Evolutionary conservation across 2,888 invertebrate genomes (phyloP), one percentile per base, ranked within the genome.

Genomic region (Dicycla oo): DNA sequence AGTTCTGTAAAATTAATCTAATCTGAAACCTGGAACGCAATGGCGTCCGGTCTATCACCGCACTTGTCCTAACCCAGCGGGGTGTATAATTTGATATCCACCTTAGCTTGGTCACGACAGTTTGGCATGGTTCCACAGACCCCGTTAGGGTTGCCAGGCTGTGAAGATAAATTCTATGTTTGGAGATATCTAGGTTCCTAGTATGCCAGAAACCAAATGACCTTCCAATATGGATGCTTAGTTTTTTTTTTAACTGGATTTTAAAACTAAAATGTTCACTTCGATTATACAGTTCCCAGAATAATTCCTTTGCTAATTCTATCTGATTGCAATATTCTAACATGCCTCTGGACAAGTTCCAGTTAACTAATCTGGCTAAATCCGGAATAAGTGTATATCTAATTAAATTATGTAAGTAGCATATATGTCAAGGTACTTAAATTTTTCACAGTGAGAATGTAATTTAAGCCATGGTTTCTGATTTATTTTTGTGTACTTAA

Each of bases 61-160:
- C 56, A 15, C 62, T 70, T 67, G 79, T 82, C 40, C 54, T 68
- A 51, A 70, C 15, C 54, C 67, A 68, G 20, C 61, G 49, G 53
- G 43, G 61, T 51, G 68, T 71, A 58, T 68, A 65, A 78, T 75
- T 70, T 78, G 64, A 78, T 58, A 63, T 62, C 68, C 53, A 69
- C 71, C 75, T 58, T 49, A n/a, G 70, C 26, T 30, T 82, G 70
- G 49, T 54, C 45, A 56, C 56, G 58, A 71, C 68, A 75, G 67
- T 69, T 82, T 80, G 80, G 78, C 80, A 20, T 62, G 63, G 43
- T 73, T 78, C 82, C 82, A 69, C 34, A 56, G 51, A 43, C 57
- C 47, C 47, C 38, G 47, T 49, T 62, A 30, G 34, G 68, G 30
- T 60, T n/a, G 58, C 58, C 58, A 66, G 51, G 11, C 54, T 65